Base-by-base conservation (phyloP, 1,140 invertebrate genomes). In the Drosophila simulans region DNA sequence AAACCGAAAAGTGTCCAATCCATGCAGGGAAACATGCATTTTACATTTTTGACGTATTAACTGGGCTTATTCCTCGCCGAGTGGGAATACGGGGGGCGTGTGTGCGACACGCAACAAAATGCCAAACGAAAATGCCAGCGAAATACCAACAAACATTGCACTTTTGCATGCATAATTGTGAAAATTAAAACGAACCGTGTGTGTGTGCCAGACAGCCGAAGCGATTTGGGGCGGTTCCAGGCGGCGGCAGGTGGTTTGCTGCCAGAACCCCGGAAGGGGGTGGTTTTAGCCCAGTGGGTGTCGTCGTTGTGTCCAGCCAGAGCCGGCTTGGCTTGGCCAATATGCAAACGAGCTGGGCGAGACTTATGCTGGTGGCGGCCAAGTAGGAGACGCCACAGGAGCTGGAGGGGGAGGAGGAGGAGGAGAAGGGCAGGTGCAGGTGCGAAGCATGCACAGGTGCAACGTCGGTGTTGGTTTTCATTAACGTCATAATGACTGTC, bases 121-220 rank as follows among this genome's bases (percentile, higher is more conserved):
- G 65, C 63, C 74, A 69, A 71, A 64, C 62, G 62, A 68, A 82
- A 83, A 60, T 58, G 63, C 60, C 52, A 63, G 20, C 15, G 55
- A 74, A 88, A 88, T 68, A 72, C 65, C 76, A 88, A 84, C 80
- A 84, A 88, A 89, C 77, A 84, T 89, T 89, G 84, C 84, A 84
- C 79, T 89, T 80, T 80, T 84, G 77, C 85, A 89, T 89, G 84
- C 80, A 89, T 89, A 89, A 89, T 89, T 89, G 80, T 82, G 73
- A 66, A 89, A 89, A 90, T 89, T 90, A 89, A 89, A 89, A 72
- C 77, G 74, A 84, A 89, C 81, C 77, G 70, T 46, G 20, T 45
- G 20, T 45, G 17, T 10, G 17, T 20, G 60, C 70, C 78, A 79
- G 79, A 63, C 65, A 60, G n/a, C 40, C 37, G 15, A 11, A 52